Evolutionary conservation across 2,888 invertebrate genomes (phyloP).

Genomic region (Antheraea yamamai): DNA sequence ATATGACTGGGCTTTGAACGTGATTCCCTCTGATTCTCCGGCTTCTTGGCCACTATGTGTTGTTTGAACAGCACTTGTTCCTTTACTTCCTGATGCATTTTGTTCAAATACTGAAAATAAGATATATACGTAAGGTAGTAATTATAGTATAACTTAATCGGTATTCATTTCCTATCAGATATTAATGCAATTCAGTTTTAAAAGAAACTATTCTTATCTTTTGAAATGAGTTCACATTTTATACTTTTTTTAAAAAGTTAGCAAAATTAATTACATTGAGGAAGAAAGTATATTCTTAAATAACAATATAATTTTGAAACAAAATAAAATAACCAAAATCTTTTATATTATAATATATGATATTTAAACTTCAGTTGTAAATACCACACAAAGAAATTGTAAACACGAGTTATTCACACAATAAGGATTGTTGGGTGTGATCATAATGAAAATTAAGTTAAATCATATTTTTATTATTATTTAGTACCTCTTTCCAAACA

Average conservation of each 20-base stretch:
- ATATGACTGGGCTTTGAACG: conserved; percentile 58
- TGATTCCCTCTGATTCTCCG: conserved; percentile 62
- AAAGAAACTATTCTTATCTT: no score
- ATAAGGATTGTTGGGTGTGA: not conserved
- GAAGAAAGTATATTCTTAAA: not conserved
- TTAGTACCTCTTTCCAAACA: not conserved
- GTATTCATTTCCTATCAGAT: no score
- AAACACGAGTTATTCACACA: not conserved
- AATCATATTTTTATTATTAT: not conserved
- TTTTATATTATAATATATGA: not conserved
- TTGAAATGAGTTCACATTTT: no score
- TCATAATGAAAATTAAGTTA: not conserved
- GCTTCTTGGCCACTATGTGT: conserved; percentile 29
- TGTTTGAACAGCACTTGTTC: conserved; percentile 32
- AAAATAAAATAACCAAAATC: not conserved
- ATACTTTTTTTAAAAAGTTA: no score
- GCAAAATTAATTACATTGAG: not conserved
- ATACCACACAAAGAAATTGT: not conserved
- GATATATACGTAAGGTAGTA: not conserved
- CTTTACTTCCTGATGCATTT: conserved; percentile 59
- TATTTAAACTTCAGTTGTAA: not conserved
- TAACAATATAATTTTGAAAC: not conserved
- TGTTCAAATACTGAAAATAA: conserved; percentile 62
- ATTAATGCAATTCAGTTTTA: no score
- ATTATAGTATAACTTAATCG: no score